Evolutionary conservation across 2,797 vertebrate genomes (phyloP), one percentile per base, ranked within the genome.

Genomic region (Sardinella longiceps): DNA sequence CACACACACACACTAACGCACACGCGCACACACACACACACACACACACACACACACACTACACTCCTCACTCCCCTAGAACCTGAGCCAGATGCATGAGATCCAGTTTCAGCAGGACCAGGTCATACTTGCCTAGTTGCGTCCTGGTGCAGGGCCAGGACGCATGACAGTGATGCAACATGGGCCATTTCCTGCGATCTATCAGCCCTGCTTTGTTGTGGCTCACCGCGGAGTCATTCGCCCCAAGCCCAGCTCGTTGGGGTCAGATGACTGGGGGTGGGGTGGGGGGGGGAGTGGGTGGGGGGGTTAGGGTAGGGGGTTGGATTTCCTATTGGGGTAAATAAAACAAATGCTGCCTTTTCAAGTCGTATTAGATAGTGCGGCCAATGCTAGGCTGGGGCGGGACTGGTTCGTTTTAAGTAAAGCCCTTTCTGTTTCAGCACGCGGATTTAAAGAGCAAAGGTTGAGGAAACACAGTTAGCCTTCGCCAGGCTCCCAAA

Each of bases 141-240:
- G 63, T 81, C 43, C 60, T 84, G 86, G 86, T 86, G 81, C 84
- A 2, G 77, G 89, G 81, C 89, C 56, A 82, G 81, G 88, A 88
- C 70, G 87, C 87, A 88, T 89, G 87, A 90, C 81, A 89, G 83
- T 51, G 81, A 88, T 83, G 87, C 84, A 86, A 87, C 84, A 82
- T 1, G 70, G 80, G 46, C 84, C 63, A 80, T 85, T 85, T 88
- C 87, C 87, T 89, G 87, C 20, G 58, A 74, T 84, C 56, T 60
- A 84, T 84, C 85, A 86, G 83, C 70, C 66, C 81, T 77, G 84
- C 86, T 89, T 51, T 85, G 84, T 80, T 80, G 81, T 88, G 74
- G 83, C 46, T 77, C 48, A 89, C 87, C 85, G 81, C 81, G 45
- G 12, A 88, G 70, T 81, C 82, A 80, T 83, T 58, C 43, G 84